A percentile compares a stretch with the other conserved stretches of the same genome.
Evolutionary conservation across 53 echinoderm and acorn worm species (phyloP).

Genomic region (Mesocentrotus franciscanus): DNA sequence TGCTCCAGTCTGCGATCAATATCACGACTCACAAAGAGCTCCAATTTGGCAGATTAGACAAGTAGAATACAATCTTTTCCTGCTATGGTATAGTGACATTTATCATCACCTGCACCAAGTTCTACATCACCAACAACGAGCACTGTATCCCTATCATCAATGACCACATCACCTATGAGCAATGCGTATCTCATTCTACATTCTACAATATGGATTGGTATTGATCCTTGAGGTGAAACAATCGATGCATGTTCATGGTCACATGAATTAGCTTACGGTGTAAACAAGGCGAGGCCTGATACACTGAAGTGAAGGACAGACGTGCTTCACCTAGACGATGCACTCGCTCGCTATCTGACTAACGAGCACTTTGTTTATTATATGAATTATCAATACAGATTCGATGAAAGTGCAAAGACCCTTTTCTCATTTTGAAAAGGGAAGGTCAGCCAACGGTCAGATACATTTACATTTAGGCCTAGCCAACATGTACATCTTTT

Average conservation of each 20-base stretch:
- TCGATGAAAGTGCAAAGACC: not conserved
- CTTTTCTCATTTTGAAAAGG: not conserved
- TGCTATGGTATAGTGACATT: not conserved
- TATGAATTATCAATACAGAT: conserved; percentile 27
- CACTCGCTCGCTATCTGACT: not conserved
- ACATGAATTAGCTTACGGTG: not conserved
- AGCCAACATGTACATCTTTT: not conserved
- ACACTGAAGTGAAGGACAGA: not conserved
- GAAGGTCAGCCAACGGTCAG: not conserved
- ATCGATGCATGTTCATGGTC: conserved; percentile 51
- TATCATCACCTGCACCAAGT: conserved; percentile 13
- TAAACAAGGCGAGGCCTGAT: not conserved
- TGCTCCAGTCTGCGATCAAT: not conserved
- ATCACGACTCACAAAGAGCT: not conserved
- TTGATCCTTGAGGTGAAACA: conserved; percentile 15
- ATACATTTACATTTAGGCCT: not conserved
- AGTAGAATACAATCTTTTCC: conserved; percentile 17
- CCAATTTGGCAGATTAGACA: conserved; percentile 18
- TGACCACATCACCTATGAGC: not conserved
- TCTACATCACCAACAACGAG: not conserved
- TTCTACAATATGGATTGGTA: conserved; percentile 32
- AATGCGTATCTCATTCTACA: not conserved
- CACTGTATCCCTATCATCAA: not conserved
- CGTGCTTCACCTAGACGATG: not conserved
- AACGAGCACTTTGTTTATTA: not conserved